Evolutionary conservation across 2,113 vertebrate genomes (phyloP).

Genomic region (Psephotus haematonotus): DNA sequence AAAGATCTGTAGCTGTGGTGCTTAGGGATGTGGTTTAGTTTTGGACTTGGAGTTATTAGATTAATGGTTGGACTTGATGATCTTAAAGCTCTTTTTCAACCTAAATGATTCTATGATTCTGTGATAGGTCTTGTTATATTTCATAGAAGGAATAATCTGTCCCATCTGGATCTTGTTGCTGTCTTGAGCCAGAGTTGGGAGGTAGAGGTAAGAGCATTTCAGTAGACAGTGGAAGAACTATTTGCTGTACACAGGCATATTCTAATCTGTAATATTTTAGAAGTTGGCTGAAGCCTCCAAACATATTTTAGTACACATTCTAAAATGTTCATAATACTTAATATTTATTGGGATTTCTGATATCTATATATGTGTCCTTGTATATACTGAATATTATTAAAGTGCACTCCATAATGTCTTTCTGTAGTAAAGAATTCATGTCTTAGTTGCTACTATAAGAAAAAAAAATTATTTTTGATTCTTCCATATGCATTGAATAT

Average conservation of each 20-base stretch:
- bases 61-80: not conserved
- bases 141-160: not conserved
- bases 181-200: not conserved
- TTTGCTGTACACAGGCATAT: not conserved
- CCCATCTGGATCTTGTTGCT: not conserved
- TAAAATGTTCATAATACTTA: not conserved
- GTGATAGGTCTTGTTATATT: not conserved
- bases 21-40: not conserved
- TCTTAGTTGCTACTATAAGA: not conserved
- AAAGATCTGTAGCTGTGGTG: not conserved
- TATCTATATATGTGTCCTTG: not conserved
- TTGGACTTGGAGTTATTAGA: not conserved
- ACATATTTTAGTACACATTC: not conserved
- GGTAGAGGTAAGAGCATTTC: not conserved
- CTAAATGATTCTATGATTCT: not conserved
- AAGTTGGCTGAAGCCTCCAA: not conserved
- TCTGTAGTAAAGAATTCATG: not conserved
- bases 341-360: not conserved
- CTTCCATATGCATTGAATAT: not conserved
- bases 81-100: not conserved
- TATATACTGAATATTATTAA: not conserved
- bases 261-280: not conserved
- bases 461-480: not conserved
- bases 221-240: not conserved
- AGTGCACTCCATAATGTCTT: not conserved